Conservation (phyloP, 2,888 invertebrate genomes). For the Myopa testacea region DNA sequence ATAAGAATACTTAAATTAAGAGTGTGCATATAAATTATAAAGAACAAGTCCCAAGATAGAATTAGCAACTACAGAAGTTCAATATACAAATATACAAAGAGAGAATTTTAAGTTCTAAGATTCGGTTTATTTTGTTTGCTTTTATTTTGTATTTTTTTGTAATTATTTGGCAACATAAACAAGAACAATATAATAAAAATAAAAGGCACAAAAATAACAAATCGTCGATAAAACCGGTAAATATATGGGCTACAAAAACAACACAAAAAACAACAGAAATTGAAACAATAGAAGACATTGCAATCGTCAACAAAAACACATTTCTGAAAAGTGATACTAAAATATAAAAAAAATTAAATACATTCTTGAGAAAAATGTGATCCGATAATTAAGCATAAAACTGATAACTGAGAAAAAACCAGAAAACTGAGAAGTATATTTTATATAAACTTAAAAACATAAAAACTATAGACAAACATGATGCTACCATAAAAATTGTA, state of each 20-base stretch:
- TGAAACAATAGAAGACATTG: too few species aligned
- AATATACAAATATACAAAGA: background rate
- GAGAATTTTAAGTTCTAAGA: background rate
- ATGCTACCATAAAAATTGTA: background rate
- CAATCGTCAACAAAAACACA: conserved; percentile 8
- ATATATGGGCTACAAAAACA: conserved; percentile 10
- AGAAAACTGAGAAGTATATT: conserved; percentile 10
- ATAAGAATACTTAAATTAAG: too few species aligned
- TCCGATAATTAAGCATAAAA: conserved; percentile 4
- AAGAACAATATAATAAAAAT: conserved; percentile 35
- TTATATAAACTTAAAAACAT: conserved; percentile 2
- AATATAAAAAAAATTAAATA: background rate
- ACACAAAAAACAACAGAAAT: background rate
- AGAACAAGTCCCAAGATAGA: too few species aligned
- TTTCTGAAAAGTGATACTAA: background rate
- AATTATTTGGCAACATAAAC: conserved; percentile 10
- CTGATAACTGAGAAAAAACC: background rate
- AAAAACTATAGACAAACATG: background rate
- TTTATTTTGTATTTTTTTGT: background rate
- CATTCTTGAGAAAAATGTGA: conserved; percentile 16
- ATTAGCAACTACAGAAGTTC: background rate
- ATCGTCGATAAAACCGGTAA: conserved; percentile 22
- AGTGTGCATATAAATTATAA: too few species aligned
- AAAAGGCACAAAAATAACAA: conserved; percentile 27
- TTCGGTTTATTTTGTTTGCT: background rate